A percentile compares a stretch with the other conserved stretches of the same genome.
Evolutionary conservation across 1,140 invertebrate species (phyloP).

Genomic region (Mamestra configurata): DNA sequence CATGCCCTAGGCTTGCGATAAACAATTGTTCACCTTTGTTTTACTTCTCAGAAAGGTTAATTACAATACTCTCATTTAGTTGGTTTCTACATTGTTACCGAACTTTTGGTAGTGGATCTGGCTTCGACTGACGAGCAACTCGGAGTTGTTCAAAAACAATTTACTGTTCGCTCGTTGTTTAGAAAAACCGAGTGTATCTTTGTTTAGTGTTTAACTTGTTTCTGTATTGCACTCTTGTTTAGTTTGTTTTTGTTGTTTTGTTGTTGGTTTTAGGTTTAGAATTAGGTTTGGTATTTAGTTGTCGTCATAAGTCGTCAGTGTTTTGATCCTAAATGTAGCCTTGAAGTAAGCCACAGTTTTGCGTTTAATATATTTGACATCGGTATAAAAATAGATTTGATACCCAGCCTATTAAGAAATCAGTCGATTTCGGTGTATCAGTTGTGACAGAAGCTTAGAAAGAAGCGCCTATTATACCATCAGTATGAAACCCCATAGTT

Average conservation of each 20-base stretch:
- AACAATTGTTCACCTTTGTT: slow-evolving; percentile 65
- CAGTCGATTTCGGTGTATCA: too few relatives aligned
- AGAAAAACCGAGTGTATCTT: slow-evolving; percentile 38
- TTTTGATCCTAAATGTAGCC: not conserved
- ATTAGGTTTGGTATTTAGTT: not conserved
- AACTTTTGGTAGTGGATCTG: slow-evolving; percentile 56
- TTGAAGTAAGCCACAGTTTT: not conserved
- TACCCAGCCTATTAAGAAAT: too few relatives aligned
- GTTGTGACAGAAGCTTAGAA: too few relatives aligned
- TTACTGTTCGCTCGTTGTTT: slow-evolving; percentile 52
- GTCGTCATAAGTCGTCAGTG: not conserved
- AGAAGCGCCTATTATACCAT: too few relatives aligned
- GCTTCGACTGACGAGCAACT: slow-evolving; percentile 56
- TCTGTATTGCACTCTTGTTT: slow-evolving; percentile 30
- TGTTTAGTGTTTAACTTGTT: slow-evolving; percentile 22
- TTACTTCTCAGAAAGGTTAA: slow-evolving; percentile 56
- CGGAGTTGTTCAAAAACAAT: slow-evolving; percentile 49
- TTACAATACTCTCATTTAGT: slow-evolving; percentile 63
- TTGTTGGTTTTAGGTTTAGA: not conserved
- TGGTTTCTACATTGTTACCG: slow-evolving; percentile 61
- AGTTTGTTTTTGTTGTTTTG: slow-evolving; percentile 13
- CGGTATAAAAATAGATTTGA: too few relatives aligned
- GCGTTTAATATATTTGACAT: not conserved
- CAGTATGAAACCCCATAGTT: too few relatives aligned
- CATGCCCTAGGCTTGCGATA: slow-evolving; percentile 57